A percentile compares a stretch with the other conserved stretches of the same genome.
Conservation (phyloP, 1,140 invertebrate genomes). For the Tetragonula clypearis region DNA sequence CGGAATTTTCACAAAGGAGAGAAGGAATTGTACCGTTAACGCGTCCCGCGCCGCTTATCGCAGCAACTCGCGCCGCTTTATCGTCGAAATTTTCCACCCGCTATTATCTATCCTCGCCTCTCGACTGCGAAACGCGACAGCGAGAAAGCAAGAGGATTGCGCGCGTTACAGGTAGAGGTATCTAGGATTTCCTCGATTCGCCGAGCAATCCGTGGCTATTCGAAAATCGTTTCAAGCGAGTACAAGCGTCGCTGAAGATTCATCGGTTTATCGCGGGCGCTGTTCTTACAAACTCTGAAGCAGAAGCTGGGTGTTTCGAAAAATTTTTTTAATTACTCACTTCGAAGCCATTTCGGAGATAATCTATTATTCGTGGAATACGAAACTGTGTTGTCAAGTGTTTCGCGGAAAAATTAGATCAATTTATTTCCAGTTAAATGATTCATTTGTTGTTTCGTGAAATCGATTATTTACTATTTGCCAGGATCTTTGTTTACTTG, state of each 20-base stretch:
- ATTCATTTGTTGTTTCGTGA: no score
- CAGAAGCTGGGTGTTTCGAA: no score
- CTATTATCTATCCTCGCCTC: conserved; percentile 23
- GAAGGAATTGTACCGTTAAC: conserved; percentile 9
- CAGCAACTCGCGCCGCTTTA: conserved; percentile 40
- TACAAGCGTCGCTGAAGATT: accelerated
- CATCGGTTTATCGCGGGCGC: background rate
- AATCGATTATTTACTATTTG: no score
- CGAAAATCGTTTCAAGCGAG: background rate
- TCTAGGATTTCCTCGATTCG: background rate
- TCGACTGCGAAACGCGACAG: background rate
- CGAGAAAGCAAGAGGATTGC: background rate
- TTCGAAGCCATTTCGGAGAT: no score
- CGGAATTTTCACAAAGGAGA: conserved; percentile 26
- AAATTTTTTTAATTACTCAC: no score
- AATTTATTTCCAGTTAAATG: no score
- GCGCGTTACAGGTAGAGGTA: background rate
- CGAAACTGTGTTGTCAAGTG: no score
- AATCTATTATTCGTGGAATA: no score
- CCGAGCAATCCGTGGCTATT: background rate
- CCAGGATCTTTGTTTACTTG: no score
- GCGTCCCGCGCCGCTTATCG: conserved; percentile 49
- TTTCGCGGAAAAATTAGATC: no score
- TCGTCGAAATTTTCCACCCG: conserved; percentile 65
- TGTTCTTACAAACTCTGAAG: background rate